Base-by-base conservation (phyloP, 2,888 invertebrate species). In the Lamellibrachia columna region DNA sequence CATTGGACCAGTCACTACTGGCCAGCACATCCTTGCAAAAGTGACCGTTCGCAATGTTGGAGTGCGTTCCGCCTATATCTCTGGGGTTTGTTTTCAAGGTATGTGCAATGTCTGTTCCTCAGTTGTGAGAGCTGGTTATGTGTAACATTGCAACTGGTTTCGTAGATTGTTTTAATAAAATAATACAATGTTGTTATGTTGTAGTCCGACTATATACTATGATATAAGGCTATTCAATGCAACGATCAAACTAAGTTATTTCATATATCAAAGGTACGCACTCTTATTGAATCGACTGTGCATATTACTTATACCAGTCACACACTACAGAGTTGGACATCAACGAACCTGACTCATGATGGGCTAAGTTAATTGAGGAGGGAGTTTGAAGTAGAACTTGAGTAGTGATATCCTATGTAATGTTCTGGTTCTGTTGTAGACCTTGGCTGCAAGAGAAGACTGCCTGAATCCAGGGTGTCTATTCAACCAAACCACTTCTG, bases 401-500 rank as follows among this genome's bases (percentile, higher is more conserved):
- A 9, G 55, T 55, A 55, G 22, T 22, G 22, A 75, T 22, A 75
- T 75, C 75, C 3, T 11, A 11, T n/a, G 75, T 22, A 75, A 75
- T 75, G 75, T 22, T 75, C 22, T 75, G 75, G 8, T 15, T 6
- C 40, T 55, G 8, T 55, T 58, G 11, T 55, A 92, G 93, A 93
- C 58, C 53, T 92, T 55, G 92, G 91, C 22, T 93, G 93, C 53
- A 91, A 92, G 40, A 15, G 53, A 52, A 53, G 60, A 40, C 90
- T 92, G 9, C 15, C 60, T 9, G 92, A 75, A 6, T 15, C 58
- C 28, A 22, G 52, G 11, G 40, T 93, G 52, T 53, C 28, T 52
- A 91, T 93, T 22, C 92, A 92, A 40, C 93, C 93, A 3, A 90
- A 60, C 52, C 90, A 91, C 52, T 92, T 93, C 90, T 93, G 93